Evolutionary conservation across 2,888 invertebrate species (phyloP).

Genomic region (Mantis religiosa): DNA sequence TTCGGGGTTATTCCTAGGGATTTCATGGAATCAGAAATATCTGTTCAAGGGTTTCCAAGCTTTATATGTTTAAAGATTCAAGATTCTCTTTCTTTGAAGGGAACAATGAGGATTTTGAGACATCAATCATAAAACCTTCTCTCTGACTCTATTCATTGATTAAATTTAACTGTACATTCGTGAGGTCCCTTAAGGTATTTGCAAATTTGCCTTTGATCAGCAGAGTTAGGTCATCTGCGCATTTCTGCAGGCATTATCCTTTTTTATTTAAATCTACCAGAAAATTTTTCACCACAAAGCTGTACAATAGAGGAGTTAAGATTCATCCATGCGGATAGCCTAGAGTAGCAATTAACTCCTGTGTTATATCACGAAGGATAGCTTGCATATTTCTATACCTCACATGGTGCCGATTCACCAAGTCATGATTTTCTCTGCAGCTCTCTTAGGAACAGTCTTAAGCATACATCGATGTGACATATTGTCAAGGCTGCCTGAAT

Average conservation of each 20-base stretch:
- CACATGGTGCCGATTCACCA: conserved; percentile 22
- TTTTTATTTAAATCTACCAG: conserved; percentile 22
- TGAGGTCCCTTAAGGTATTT: not conserved
- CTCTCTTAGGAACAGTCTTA: conserved; percentile 4
- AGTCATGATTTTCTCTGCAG: conserved; percentile 1
- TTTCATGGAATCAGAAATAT: too few species aligned
- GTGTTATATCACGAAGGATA: not conserved
- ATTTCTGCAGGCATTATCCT: not conserved
- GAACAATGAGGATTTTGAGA: too few species aligned
- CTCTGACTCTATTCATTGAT: not conserved
- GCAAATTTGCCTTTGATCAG: not conserved
- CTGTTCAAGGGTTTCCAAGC: too few species aligned
- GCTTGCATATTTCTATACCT: conserved; percentile 13
- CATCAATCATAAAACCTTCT: not conserved
- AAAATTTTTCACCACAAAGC: conserved; percentile 30
- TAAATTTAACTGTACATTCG: not conserved
- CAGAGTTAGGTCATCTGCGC: not conserved
- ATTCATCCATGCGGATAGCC: conserved; percentile 38
- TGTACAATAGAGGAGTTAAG: conserved; percentile 37
- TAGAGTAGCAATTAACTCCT: not conserved
- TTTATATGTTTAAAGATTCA: too few species aligned
- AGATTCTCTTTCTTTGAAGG: too few species aligned
- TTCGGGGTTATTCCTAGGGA: too few species aligned
- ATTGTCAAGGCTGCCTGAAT: conserved; percentile 36
- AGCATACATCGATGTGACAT: conserved; percentile 26